These are phyloP conservation scores for Petrolisthes manimaculis DNA, from an alignment of 2,888 invertebrate genomes.

Conservation along the genomic window DNA sequence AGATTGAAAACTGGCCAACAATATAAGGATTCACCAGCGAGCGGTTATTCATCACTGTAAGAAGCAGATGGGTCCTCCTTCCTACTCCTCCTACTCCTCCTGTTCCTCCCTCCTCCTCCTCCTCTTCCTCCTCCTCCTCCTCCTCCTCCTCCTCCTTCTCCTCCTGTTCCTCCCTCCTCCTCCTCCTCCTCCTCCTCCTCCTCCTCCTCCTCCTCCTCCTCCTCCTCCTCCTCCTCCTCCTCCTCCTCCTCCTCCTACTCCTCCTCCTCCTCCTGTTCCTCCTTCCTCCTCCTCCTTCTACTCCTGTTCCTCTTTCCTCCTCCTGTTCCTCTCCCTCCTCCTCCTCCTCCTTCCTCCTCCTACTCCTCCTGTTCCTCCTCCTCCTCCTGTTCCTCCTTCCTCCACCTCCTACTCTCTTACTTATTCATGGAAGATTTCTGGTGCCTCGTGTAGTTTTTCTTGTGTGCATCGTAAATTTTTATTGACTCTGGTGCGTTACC, in stretches of 20 bases:
- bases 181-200: no score
- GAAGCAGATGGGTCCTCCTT: neutral
- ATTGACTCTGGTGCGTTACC: no score
- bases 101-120: no score
- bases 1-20: constrained; percentile 31
- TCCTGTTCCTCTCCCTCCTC: no score
- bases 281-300: neutral
- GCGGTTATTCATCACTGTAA: constrained; percentile 1
- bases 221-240: no score
- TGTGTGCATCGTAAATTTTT: no score
- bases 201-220: neutral
- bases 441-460: neutral
- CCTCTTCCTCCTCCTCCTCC: neutral
- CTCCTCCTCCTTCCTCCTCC: neutral
- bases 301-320: no score
- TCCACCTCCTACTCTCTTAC: neutral
- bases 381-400: neutral
- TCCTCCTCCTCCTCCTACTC: neutral
- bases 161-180: neutral
- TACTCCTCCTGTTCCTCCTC: neutral
- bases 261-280: no score
- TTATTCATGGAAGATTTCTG: neutral
- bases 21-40: constrained; percentile 12
- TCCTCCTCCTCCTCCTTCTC: no score
- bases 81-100: no score